Conservation (phyloP, 2,797 vertebrate genomes). For the Urocyon cinereoargenteus region DNA sequence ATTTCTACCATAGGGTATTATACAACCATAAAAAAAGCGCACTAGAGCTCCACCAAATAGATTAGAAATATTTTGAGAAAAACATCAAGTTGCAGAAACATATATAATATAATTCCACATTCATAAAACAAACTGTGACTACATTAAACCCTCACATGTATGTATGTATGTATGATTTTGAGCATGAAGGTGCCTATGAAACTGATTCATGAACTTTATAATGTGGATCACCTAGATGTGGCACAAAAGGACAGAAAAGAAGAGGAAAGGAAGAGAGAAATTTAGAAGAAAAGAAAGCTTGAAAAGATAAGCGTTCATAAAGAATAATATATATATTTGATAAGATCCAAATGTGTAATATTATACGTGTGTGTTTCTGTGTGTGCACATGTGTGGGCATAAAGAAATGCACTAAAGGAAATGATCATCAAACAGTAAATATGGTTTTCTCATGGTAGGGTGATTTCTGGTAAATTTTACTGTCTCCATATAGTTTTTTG, state of each 20-base stretch:
- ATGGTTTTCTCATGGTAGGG: background rate
- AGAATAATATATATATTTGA: background rate
- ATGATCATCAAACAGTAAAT: background rate
- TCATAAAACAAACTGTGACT: background rate
- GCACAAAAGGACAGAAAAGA: background rate
- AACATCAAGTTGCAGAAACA: background rate
- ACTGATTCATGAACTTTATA: background rate
- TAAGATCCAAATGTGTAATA: background rate
- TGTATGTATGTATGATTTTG: background rate
- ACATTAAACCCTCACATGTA: background rate
- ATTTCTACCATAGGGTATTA: background rate
- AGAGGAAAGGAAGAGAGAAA: background rate
- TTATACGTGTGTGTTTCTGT: background rate
- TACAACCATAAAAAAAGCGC: background rate
- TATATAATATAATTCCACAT: background rate
- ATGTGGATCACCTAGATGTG: background rate
- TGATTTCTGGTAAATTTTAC: constrained; percentile 4
- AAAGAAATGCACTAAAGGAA: background rate
- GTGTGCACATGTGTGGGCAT: background rate
- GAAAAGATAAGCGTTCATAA: background rate
- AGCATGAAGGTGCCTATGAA: background rate
- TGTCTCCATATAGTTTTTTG: background rate
- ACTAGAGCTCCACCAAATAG: background rate
- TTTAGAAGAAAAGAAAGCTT: background rate
- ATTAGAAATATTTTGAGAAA: background rate